A percentile compares a stretch with the other conserved stretches of the same genome.
These are phyloP conservation scores for Tretioscincus oriximinensis DNA, from an alignment of 2,113 vertebrate genomes.

Conservation along the genomic window DNA sequence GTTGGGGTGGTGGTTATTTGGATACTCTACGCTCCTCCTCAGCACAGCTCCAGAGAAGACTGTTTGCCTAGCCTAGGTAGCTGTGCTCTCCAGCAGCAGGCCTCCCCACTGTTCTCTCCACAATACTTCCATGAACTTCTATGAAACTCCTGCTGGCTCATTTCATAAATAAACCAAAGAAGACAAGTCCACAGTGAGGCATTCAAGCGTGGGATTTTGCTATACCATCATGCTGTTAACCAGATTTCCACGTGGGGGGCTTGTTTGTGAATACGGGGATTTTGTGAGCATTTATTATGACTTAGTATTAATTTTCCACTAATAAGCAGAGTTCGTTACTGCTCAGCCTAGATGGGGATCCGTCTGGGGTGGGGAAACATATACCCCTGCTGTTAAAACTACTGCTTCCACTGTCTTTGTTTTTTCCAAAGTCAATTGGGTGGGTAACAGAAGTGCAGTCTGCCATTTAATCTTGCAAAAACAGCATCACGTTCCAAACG, in stretches of 20 bases:
- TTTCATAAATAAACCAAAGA: conserved; percentile 17
- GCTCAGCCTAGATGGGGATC: neutral
- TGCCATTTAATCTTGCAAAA: conserved; percentile 5
- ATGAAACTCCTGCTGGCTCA: conserved; percentile 1
- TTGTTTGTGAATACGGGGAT: neutral
- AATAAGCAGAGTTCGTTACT: neutral
- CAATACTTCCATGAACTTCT: neutral
- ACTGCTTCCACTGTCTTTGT: neutral
- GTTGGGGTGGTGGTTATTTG: neutral
- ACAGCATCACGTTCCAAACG: neutral
- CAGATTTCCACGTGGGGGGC: neutral
- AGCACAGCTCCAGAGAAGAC: neutral
- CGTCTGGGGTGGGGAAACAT: neutral
- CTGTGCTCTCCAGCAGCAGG: neutral
- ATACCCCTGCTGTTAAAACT: neutral
- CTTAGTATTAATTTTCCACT: conserved; percentile 4
- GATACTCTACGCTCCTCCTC: neutral
- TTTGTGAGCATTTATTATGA: neutral
- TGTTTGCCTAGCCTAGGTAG: neutral
- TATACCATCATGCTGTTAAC: conserved; percentile 12
- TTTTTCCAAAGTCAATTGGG: neutral
- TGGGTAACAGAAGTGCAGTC: neutral
- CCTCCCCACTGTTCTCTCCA: neutral
- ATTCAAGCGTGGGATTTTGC: neutral
- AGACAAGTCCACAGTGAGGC: conserved; percentile 8